A percentile compares a stretch with the other conserved stretches of the same genome.
Evolutionary conservation across 2,888 invertebrate genomes (phyloP).

Genomic region (Leptopterna dolabrata): DNA sequence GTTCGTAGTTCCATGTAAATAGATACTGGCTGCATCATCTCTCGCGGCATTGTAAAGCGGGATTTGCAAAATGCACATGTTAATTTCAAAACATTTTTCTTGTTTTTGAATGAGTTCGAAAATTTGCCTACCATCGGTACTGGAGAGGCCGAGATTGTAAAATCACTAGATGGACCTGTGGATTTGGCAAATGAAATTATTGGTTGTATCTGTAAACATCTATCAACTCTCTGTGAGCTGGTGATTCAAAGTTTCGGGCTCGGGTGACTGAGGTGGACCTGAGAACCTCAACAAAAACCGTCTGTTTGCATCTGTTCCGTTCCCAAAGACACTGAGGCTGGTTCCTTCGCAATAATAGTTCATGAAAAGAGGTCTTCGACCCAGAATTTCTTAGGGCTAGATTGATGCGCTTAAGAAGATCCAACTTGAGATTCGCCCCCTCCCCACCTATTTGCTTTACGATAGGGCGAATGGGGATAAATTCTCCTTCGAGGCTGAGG

Average conservation of each 20-base stretch:
- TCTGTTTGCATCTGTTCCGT: background rate
- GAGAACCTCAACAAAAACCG: background rate
- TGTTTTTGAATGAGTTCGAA: too few species aligned
- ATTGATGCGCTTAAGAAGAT: constrained; percentile 18
- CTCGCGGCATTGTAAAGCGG: too few species aligned
- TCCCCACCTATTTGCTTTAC: background rate
- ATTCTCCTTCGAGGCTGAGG: background rate
- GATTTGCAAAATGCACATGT: too few species aligned
- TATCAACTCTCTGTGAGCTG: background rate
- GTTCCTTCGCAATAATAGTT: background rate
- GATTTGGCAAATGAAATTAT: too few species aligned
- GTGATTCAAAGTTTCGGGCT: background rate
- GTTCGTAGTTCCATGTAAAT: too few species aligned
- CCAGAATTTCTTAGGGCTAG: background rate
- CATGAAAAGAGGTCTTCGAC: background rate
- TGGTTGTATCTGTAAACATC: background rate
- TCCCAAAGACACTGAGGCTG: background rate
- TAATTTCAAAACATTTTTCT: too few species aligned
- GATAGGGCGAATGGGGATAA: background rate
- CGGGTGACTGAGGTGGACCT: background rate
- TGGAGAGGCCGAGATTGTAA: too few species aligned
- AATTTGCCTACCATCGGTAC: too few species aligned
- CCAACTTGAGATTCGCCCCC: background rate
- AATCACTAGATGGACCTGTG: too few species aligned
- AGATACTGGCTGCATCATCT: too few species aligned